Base-by-base conservation (phyloP, 1,140 invertebrate genomes). In the Periplaneta americana region DNA sequence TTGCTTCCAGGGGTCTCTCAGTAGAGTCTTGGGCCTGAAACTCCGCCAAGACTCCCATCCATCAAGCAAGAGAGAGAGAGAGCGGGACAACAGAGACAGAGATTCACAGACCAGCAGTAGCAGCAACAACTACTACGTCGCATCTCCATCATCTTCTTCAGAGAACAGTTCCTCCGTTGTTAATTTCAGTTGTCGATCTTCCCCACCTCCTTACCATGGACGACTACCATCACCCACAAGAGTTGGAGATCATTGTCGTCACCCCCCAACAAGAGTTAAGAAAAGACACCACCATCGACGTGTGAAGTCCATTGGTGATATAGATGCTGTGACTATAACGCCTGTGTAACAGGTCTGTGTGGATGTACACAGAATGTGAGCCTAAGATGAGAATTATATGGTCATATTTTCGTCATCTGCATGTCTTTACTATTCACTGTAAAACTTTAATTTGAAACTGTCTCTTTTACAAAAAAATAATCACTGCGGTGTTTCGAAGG, bases 1-100 rank as follows among this genome's bases (percentile, higher is more conserved):
- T n/a, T n/a, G n/a, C 86, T 90, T 89, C 66, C 89, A 95, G 94
- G 94, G 94, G 74, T 95, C 94, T 48, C 89, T 95, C 85, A 93
- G 93, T 80, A 90, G 94, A 83, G 95, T 94, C 18, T 90, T 96
- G 48, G 94, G 95, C 37, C 87, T 94, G 22, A 92, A 92, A 83
- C 88, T 91, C 2, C 92, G 93, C 83, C 92, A 88, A 81, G 88
- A 89, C 74, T 81, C 90, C 34, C 83, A 84, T 34, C 83, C 83
- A n/a, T 66, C 48, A 66, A n/a, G 22, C 32, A 80, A 82, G 34
- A 82, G 80, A 33, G 79, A 85, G 74, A 79, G 81, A n/a, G 76
- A 78, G 10, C 22, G 48, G 10, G 48, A 66, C 28, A 66, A 66
- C 22, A 22, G 48, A n/a, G 48, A 66, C 28, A 22, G 48, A 8